phyloP scores from a whole-genome alignment of 2,113 vertebrate genomes.

The Pogona vitticeps region DNA sequence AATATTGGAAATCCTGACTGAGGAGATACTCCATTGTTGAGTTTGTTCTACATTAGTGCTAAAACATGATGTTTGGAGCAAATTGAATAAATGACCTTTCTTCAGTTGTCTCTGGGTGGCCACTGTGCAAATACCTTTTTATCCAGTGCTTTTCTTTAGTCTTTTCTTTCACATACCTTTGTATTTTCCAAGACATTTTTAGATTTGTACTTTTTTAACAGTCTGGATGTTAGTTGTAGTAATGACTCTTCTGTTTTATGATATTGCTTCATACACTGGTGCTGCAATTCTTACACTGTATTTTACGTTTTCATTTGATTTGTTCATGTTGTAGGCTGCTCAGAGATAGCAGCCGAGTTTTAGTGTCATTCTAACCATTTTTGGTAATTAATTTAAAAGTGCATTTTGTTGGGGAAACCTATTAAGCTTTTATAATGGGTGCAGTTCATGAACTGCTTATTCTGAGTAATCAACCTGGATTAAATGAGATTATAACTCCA shows the following conservation, averaged over 20 bases:
- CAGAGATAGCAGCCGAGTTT: not conserved
- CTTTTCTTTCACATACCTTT: not conserved
- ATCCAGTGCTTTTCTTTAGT: not conserved
- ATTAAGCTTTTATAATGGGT: not conserved
- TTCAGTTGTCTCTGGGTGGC: no score
- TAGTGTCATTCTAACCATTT: not conserved
- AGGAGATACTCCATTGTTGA: no score
- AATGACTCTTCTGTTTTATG: no score
- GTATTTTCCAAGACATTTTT: not conserved
- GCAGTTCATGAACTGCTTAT: conserved; percentile 4
- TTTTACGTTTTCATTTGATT: not conserved
- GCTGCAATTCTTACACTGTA: not conserved
- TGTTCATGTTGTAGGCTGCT: not conserved
- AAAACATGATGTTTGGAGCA: no score
- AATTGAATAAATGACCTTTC: no score
- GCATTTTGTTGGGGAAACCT: not conserved
- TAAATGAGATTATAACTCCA: not conserved
- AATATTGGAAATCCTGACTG: no score
- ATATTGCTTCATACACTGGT: not conserved
- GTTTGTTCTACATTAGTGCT: no score
- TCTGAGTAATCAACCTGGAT: not conserved
- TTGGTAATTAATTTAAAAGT: not conserved
- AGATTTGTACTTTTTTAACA: not conserved
- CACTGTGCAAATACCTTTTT: not conserved
- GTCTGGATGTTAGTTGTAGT: not conserved